Evolutionary conservation across 2,113 vertebrate genomes (phyloP).

Genomic region (Mus pahari): DNA sequence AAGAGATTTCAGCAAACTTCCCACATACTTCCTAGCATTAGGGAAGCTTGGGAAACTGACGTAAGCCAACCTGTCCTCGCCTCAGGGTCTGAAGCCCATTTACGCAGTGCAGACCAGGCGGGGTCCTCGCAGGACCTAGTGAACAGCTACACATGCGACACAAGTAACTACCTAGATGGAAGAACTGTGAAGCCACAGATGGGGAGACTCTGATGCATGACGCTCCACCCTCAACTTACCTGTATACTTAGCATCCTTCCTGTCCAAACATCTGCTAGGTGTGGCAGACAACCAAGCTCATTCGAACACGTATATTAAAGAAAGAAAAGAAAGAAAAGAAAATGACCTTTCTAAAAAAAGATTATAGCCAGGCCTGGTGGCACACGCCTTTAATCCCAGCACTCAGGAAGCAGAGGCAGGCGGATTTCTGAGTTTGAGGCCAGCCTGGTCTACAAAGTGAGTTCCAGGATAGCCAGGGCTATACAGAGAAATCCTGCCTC

Average conservation of each 20-base stretch:
- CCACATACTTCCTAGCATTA: background rate
- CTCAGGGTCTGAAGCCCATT: background rate
- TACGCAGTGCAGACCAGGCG: background rate
- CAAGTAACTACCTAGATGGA: background rate
- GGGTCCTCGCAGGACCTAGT: background rate
- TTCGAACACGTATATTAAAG: background rate
- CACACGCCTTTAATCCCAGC: too few relatives aligned
- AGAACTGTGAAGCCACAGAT: background rate
- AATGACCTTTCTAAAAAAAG: background rate
- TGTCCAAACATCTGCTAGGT: background rate
- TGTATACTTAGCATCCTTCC: background rate
- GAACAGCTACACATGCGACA: background rate
- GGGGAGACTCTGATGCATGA: fast-evolving
- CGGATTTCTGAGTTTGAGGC: too few relatives aligned
- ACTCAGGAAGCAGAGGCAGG: too few relatives aligned
- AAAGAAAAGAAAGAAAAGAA: background rate
- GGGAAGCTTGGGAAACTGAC: background rate
- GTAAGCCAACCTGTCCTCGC: background rate
- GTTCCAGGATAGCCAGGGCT: too few relatives aligned
- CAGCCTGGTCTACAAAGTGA: too few relatives aligned
- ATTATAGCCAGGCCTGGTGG: too few relatives aligned
- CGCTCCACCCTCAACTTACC: background rate
- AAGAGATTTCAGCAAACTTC: background rate
- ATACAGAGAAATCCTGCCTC: too few relatives aligned
- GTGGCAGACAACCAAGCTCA: background rate